A percentile compares a stretch with the other conserved stretches of the same genome.
Conservation (phyloP, 2,797 vertebrate genomes). For the Gymnodraco acuticeps region DNA sequence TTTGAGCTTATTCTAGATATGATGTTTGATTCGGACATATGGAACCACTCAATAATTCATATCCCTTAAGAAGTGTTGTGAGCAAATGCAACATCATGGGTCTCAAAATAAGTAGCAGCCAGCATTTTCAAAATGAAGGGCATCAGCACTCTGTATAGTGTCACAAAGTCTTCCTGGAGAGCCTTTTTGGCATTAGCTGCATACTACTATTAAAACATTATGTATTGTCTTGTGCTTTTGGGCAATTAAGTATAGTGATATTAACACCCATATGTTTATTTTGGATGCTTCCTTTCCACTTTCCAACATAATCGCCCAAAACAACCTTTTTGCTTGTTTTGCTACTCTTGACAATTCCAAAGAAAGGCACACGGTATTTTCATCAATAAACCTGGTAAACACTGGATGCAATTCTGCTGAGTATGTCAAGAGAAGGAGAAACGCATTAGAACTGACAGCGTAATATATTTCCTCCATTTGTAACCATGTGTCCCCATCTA, state of each 20-base stretch:
- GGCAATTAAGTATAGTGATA: no score
- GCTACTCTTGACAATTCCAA: no score
- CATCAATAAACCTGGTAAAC: background rate
- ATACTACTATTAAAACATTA: background rate
- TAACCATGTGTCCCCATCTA: slow-evolving; percentile 49
- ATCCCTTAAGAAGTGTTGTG: background rate
- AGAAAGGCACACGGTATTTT: no score
- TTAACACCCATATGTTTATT: no score
- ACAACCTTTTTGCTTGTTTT: no score
- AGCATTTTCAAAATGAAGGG: background rate
- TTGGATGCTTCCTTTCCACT: no score
- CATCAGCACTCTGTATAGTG: background rate
- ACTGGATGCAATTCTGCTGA: background rate
- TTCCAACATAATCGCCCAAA: no score
- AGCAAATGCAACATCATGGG: background rate
- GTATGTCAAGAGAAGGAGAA: slow-evolving; percentile 40
- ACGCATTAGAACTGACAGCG: slow-evolving; percentile 22
- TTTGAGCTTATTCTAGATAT: background rate
- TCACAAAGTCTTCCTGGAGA: background rate
- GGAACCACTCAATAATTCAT: background rate
- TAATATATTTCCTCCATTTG: slow-evolving; percentile 47
- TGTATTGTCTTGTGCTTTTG: no score
- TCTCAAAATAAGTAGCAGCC: slow-evolving; percentile 20
- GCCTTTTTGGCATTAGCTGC: background rate
- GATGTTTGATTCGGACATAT: background rate